phyloP scores from a whole-genome alignment of 2,113 vertebrate species.

The Chlorodrepanis virens region DNA sequence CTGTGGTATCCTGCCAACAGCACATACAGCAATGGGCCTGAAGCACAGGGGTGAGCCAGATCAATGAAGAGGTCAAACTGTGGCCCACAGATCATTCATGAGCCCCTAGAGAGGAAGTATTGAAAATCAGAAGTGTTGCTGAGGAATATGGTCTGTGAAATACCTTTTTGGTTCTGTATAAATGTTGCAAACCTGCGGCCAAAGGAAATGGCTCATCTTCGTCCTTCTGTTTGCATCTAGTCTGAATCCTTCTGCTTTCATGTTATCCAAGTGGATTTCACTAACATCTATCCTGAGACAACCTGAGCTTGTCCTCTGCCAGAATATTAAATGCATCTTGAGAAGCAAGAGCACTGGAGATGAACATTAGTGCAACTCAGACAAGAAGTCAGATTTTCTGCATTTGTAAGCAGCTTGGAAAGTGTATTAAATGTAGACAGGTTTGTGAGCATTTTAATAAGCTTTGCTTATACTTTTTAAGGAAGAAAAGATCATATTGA shows the following conservation, averaged over 20 bases:
- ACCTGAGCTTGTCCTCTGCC: not conserved
- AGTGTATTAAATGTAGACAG: not conserved
- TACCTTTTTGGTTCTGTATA: not conserved
- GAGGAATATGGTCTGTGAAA: not conserved
- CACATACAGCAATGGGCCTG: not conserved
- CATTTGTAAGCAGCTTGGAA: not conserved
- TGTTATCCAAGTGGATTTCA: not conserved
- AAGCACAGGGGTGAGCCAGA: not conserved
- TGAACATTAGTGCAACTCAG: not conserved
- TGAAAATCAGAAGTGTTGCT: not conserved
- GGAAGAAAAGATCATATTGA: not conserved
- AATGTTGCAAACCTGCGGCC: not conserved
- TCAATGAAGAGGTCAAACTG: not conserved
- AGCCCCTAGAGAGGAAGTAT: not conserved
- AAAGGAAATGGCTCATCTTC: not conserved
- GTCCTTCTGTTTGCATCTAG: not conserved
- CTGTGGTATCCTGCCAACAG: not conserved
- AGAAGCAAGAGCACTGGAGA: not conserved
- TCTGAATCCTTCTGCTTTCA: not conserved
- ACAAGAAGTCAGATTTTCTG: not conserved
- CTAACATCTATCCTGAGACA: not conserved
- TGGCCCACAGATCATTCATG: not conserved
- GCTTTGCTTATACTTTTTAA: not conserved
- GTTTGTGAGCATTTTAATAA: not conserved
- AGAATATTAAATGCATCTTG: not conserved